Evolutionary conservation across 1,140 invertebrate species (phyloP).

Genomic region (Sweltsa coloradensis): DNA sequence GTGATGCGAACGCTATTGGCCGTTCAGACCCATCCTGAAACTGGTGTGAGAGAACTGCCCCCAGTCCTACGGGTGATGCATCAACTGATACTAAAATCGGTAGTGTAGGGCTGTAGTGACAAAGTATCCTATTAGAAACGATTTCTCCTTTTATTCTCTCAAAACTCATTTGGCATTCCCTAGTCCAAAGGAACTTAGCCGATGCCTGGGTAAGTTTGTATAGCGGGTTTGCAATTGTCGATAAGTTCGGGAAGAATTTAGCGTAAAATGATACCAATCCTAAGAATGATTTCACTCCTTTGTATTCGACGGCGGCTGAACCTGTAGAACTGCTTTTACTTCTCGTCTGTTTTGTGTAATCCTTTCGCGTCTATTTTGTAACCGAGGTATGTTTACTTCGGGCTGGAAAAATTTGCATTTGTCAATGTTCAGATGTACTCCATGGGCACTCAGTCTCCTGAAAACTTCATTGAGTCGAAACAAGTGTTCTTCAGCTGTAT

Average conservation of each 20-base stretch:
- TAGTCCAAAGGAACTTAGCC: constrained; percentile 11
- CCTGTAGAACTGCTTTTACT: not conserved
- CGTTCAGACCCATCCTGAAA: constrained; percentile 25
- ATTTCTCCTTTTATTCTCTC: constrained; percentile 21
- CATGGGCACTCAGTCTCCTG: too few species aligned
- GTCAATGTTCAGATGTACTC: not conserved
- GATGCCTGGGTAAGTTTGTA: too few species aligned
- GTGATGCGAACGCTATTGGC: constrained; percentile 32
- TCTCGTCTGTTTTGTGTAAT: not conserved
- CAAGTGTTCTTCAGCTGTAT: not conserved
- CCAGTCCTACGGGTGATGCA: constrained; percentile 32
- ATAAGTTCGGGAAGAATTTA: too few species aligned
- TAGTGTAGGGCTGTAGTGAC: constrained; percentile 27
- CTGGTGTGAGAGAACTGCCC: constrained; percentile 32
- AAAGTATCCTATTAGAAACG: constrained; percentile 18
- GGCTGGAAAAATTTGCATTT: too few species aligned
- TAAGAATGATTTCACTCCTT: not conserved
- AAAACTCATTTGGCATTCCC: constrained; percentile 20
- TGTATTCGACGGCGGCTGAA: not conserved
- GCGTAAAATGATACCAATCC: not conserved
- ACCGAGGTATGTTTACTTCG: not conserved
- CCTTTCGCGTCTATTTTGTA: too few species aligned
- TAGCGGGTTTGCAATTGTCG: too few species aligned
- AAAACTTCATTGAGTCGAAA: not conserved
- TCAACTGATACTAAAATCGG: constrained; percentile 33